Percentiles rank a stretch among this genome's conserved stretches.
phyloP scores from a whole-genome alignment of 2,113 vertebrate species.

The Dryoscopus gambensis region DNA sequence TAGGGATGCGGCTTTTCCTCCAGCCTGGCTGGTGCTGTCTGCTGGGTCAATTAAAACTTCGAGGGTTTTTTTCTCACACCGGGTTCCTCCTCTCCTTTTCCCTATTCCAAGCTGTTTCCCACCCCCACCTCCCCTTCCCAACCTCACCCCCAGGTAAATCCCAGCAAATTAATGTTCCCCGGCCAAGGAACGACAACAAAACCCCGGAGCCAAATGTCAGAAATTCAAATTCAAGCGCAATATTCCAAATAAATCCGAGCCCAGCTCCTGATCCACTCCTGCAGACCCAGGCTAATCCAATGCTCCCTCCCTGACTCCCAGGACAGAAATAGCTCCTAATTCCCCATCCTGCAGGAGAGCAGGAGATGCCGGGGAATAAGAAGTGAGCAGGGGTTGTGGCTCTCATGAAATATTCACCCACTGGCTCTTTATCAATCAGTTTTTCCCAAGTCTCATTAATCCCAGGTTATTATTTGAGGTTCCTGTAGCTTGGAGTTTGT shows the following conservation, averaged over 20 bases:
- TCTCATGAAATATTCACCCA: neutral
- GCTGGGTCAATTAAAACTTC: neutral
- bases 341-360: neutral
- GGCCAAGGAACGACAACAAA: neutral
- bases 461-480: neutral
- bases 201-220: neutral
- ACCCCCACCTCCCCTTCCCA: neutral
- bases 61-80: neutral
- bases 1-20: neutral
- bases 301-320: neutral
- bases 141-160: neutral
- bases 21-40: neutral
- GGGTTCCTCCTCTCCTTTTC: neutral
- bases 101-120: neutral
- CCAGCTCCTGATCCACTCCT: neutral
- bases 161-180: neutral
- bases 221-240: neutral
- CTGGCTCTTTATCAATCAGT: neutral
- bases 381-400: neutral
- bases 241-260: neutral
- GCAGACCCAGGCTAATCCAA: neutral
- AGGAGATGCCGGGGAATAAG: neutral
- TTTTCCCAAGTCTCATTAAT: neutral
- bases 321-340: neutral
- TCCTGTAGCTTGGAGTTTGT: neutral